Percentiles rank a stretch among this genome's conserved stretches.
Conservation (phyloP, 2,113 vertebrate genomes). For the Stigmatopora nigra region DNA sequence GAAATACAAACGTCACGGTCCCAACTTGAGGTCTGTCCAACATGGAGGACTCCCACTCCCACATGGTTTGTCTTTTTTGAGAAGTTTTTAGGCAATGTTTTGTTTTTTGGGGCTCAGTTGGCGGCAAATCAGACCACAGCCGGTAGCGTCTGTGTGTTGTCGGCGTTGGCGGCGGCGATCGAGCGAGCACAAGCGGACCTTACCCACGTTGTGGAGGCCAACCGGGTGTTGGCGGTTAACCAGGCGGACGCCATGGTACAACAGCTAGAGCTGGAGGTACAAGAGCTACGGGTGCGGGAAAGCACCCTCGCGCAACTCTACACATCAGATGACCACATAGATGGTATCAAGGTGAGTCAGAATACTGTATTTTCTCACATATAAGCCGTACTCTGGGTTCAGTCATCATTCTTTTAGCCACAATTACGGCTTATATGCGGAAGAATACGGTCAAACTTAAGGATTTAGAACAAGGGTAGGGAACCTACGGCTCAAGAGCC, state of each 20-base stretch:
- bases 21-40: constrained; percentile 47
- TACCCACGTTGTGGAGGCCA: constrained; percentile 57
- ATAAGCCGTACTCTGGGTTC: too few relatives aligned
- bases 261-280: constrained; percentile 62
- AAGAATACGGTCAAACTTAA: too few relatives aligned
- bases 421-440: too few relatives aligned
- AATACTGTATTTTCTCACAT: too few relatives aligned
- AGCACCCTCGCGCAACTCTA: constrained; percentile 40
- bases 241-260: constrained; percentile 50
- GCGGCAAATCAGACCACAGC: constrained; percentile 45
- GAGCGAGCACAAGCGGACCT: constrained; percentile 56
- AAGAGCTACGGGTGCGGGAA: constrained; percentile 48
- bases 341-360: constrained; percentile 52
- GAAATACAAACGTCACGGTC: constrained; percentile 51
- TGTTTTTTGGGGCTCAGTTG: constrained; percentile 29
- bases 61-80: background rate
- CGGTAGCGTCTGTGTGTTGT: constrained; percentile 45
- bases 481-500: too few relatives aligned
- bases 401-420: too few relatives aligned
- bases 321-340: constrained; percentile 44
- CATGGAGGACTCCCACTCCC: background rate
- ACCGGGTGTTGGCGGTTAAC: constrained; percentile 31
- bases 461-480: too few relatives aligned
- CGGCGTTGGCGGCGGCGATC: constrained; percentile 41
- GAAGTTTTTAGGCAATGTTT: background rate